Evolutionary conservation across 2,797 vertebrate species (phyloP).

Genomic region (Champsocephalus gunnari): DNA sequence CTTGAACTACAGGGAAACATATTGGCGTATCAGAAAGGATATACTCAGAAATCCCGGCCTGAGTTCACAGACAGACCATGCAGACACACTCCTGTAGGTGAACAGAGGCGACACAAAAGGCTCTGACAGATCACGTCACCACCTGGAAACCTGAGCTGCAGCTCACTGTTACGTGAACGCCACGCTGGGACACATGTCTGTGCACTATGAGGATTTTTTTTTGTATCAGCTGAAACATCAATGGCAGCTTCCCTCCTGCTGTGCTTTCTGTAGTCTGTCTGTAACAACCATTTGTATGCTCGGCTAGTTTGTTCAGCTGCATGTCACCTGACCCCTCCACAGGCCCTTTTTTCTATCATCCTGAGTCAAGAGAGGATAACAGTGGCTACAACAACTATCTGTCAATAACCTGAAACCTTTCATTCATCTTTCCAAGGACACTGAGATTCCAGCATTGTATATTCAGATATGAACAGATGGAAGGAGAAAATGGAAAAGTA

Average conservation of each 20-base stretch:
- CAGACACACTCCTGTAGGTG: constrained; percentile 19
- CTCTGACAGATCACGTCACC: constrained; percentile 45
- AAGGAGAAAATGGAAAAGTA: neutral
- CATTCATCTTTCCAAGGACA: constrained; percentile 16
- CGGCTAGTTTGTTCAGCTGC: neutral
- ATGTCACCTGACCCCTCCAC: neutral
- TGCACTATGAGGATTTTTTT: neutral
- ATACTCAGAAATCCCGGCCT: constrained; percentile 11
- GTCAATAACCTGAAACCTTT: constrained; percentile 46
- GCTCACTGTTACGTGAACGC: constrained; percentile 25
- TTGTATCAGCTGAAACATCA: neutral
- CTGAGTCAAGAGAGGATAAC: neutral
- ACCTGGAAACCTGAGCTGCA: constrained; percentile 53
- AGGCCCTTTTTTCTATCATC: neutral
- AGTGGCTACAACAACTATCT: constrained; percentile 19
- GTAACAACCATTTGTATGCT: neutral
- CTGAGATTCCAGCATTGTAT: constrained; percentile 30
- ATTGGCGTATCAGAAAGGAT: neutral
- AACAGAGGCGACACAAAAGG: constrained; percentile 35
- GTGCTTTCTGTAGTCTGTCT: neutral
- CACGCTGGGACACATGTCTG: constrained; percentile 7
- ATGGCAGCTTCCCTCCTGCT: neutral
- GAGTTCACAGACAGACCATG: constrained; percentile 20
- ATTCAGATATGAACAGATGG: constrained; percentile 27
- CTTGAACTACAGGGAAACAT: too few species aligned